Percentiles rank a stretch among this genome's conserved stretches.
These are phyloP conservation scores for Miltochrista miniata DNA, from an alignment of 2,888 invertebrate species.

Conservation along the genomic window DNA sequence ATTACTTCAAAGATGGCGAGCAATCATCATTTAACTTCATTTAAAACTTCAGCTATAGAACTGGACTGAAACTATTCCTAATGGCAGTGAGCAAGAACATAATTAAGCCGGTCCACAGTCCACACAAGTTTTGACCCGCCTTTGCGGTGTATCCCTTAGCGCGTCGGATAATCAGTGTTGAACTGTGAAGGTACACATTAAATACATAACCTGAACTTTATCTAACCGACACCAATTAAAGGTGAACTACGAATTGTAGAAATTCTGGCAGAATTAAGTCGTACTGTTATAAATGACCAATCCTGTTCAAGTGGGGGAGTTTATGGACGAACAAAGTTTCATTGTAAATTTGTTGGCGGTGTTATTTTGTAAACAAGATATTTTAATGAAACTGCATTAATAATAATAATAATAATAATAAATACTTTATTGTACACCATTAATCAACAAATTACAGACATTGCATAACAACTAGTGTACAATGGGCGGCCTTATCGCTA, in stretches of 20 bases:
- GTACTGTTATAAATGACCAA: conserved; percentile 18
- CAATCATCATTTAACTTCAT: conserved; percentile 41
- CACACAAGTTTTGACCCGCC: conserved; percentile 44
- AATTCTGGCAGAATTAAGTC: conserved; percentile 22
- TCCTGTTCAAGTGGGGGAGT: conserved; percentile 21
- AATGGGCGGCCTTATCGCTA: no score
- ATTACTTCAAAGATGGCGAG: conserved; percentile 15
- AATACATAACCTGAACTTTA: conserved; percentile 18
- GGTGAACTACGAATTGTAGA: conserved; percentile 28
- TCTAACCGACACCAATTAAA: conserved; percentile 35
- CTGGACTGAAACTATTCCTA: conserved; percentile 26
- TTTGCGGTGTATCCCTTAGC: conserved; percentile 48
- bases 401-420: no score
- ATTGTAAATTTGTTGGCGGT: conserved; percentile 1
- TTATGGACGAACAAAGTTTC: conserved; percentile 18
- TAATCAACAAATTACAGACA: no score
- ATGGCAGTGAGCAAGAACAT: conserved; percentile 40
- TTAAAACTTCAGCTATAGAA: conserved; percentile 37
- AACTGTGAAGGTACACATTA: conserved; percentile 34
- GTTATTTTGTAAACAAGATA: no score
- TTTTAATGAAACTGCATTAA: no score
- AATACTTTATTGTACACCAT: no score
- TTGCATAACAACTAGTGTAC: no score
- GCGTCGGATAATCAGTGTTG: conserved; percentile 57
- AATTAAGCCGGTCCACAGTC: conserved; percentile 47